Percentiles rank a stretch among this genome's conserved stretches.
Evolutionary conservation across 1,140 invertebrate genomes (phyloP).

Genomic region (Papilio machaon): DNA sequence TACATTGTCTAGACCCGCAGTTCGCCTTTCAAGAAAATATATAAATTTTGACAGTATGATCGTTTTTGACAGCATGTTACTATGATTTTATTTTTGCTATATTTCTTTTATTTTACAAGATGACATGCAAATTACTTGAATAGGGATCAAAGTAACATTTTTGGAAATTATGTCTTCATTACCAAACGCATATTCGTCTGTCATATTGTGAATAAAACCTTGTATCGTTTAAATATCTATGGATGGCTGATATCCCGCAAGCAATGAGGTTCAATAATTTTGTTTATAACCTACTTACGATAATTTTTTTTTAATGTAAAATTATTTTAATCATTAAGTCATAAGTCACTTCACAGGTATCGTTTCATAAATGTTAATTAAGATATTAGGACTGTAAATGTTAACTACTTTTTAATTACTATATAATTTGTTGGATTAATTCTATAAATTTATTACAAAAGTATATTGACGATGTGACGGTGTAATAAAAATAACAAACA

Average conservation of each 20-base stretch:
- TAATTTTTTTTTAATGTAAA: background rate
- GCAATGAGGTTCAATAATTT: conserved; percentile 3
- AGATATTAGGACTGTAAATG: conserved; percentile 8
- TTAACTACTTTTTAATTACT: conserved; percentile 7
- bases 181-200: background rate
- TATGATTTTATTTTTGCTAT: background rate
- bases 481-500: background rate
- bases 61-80: background rate
- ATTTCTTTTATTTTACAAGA: too few relatives aligned
- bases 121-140: too few relatives aligned
- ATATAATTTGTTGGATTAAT: conserved; percentile 1
- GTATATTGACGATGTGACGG: too few relatives aligned
- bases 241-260: conserved; percentile 3
- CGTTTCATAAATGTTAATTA: background rate
- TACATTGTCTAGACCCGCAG: too few relatives aligned
- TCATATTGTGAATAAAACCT: conserved; percentile 12
- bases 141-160: background rate
- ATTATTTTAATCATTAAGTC: background rate
- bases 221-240: background rate
- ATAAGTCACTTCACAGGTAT: background rate
- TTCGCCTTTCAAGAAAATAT: too few relatives aligned
- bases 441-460: background rate
- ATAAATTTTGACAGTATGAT: too few relatives aligned
- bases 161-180: background rate
- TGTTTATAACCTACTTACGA: background rate